Evolutionary conservation across 2,888 invertebrate species (phyloP).

Genomic region (Conistra vaccinii): DNA sequence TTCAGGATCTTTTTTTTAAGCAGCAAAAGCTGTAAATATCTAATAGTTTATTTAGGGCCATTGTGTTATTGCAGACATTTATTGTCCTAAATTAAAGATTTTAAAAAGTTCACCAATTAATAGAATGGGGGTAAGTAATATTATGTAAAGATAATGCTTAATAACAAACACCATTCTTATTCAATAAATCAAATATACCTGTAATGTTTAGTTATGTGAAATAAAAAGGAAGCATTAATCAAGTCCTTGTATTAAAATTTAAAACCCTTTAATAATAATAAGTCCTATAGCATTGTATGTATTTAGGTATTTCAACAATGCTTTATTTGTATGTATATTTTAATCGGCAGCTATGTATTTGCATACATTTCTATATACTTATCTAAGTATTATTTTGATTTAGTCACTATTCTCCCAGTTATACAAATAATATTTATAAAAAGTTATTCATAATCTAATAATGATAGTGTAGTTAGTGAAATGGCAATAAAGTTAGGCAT

Average conservation of each 20-base stretch:
- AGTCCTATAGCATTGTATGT: background rate
- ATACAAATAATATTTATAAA: conserved; percentile 43
- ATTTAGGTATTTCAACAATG: conserved; percentile 33
- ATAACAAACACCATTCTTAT: background rate
- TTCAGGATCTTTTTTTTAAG: background rate
- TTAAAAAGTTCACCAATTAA: conserved; percentile 5
- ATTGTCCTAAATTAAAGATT: background rate
- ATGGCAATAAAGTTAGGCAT: conserved; percentile 79
- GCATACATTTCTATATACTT: conserved; percentile 30
- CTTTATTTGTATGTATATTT: conserved; percentile 4
- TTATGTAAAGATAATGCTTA: background rate
- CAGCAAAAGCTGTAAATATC: background rate
- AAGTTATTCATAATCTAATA: conserved; percentile 3
- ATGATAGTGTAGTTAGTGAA: conserved; percentile 81
- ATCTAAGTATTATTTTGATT: conserved; percentile 44
- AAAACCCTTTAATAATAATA: background rate
- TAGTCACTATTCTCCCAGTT: conserved; percentile 61
- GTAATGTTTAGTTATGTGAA: conserved; percentile 7
- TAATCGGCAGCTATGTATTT: conserved; percentile 47
- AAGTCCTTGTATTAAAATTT: conserved; percentile 21
- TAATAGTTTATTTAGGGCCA: conserved; percentile 3
- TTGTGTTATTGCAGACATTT: conserved; percentile 7
- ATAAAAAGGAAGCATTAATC: conserved; percentile 2
- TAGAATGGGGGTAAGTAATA: background rate
- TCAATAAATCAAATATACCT: conserved; percentile 8